These are phyloP conservation scores for Tamandua tetradactyla DNA, from an alignment of 2,797 vertebrate genomes.

Conservation along the genomic window DNA sequence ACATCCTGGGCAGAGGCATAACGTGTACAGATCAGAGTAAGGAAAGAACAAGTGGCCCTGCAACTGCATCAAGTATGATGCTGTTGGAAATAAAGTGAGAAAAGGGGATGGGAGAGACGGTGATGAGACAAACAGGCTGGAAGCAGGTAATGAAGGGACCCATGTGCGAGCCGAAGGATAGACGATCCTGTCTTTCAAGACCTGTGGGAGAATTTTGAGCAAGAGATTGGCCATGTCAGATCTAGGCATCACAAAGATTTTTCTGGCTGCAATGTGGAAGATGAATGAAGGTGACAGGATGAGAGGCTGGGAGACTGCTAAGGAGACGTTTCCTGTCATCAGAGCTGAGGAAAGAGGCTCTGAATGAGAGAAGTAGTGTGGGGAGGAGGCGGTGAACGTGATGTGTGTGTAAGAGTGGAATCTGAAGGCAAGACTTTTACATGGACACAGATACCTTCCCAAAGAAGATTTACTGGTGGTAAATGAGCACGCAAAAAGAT, in stretches of 20 bases:
- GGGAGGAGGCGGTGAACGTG: accelerated
- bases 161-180: accelerated
- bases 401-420: not conserved
- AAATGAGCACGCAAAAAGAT: no score
- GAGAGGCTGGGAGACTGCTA: accelerated
- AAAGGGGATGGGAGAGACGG: accelerated
- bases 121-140: not conserved
- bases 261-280: accelerated
- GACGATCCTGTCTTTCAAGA: accelerated
- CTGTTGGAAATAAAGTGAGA: not conserved
- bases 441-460: not conserved
- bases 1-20: no score
- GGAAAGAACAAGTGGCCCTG: not conserved
- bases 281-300: accelerated
- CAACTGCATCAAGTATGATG: no score
- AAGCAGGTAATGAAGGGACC: not conserved
- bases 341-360: not conserved
- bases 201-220: no score
- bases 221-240: not conserved
- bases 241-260: accelerated
- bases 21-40: not conserved
- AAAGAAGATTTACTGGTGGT: no score
- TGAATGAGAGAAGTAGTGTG: not conserved
- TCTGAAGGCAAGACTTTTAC: not conserved
- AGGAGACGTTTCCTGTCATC: not conserved